A percentile compares a stretch with the other conserved stretches of the same genome.
Conservation (phyloP, 2,888 invertebrate genomes). For the Ditula angustiorana region DNA sequence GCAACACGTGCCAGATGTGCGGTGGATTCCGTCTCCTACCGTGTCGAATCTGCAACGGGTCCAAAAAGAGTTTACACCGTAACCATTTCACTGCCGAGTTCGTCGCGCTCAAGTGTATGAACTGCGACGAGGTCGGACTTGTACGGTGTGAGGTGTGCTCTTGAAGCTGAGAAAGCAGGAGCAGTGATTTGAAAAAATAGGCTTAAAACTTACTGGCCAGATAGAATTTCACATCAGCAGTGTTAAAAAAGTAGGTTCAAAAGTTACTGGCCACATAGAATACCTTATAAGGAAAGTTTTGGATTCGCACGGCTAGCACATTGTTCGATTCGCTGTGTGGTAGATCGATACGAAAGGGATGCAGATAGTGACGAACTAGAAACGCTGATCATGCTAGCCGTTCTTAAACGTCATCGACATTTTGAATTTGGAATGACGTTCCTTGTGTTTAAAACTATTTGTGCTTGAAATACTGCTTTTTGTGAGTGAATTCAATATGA, state of each 20-base stretch:
- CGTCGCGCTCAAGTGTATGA: constrained; percentile 97
- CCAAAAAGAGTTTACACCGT: constrained; percentile 97
- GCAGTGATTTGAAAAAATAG: background rate
- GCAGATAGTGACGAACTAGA: no score
- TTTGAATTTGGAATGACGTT: no score
- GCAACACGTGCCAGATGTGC: constrained; percentile 94
- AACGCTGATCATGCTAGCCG: no score
- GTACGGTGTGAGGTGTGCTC: constrained; percentile 95
- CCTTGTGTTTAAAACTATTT: no score
- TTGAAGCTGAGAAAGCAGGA: constrained; percentile 51
- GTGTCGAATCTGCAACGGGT: constrained; percentile 96
- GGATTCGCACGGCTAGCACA: no score
- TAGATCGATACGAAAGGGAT: no score
- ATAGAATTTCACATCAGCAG: background rate
- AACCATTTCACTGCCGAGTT: constrained; percentile 98
- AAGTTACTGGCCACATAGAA: background rate
- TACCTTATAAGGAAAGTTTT: no score
- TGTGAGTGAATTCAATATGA: no score
- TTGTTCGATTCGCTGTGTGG: no score
- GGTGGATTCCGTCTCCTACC: constrained; percentile 97
- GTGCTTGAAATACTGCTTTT: no score
- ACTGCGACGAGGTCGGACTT: constrained; percentile 97
- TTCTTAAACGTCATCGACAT: no score
- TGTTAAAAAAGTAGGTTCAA: background rate
- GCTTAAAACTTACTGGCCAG: background rate